Conservation (phyloP, 2,797 vertebrate species). For the Pseudotriccus pelzelni region DNA sequence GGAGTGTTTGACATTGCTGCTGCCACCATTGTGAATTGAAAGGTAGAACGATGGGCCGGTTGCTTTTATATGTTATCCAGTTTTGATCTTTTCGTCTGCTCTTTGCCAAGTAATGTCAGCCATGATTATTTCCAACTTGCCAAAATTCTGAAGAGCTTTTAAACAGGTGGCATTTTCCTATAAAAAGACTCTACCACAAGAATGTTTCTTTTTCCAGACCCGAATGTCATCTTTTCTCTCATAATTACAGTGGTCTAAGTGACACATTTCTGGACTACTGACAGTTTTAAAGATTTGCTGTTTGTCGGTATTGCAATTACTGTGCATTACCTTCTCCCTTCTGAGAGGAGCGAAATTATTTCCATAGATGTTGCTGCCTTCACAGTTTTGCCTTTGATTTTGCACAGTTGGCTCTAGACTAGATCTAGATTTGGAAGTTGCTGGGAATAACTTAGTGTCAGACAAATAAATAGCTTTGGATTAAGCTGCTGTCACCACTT, state of each 20-base stretch:
- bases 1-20: constrained; percentile 52
- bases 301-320: constrained; percentile 67
- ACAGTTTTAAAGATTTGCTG: constrained; percentile 71
- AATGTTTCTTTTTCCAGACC: constrained; percentile 56
- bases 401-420: constrained; percentile 59
- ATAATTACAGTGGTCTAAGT: constrained; percentile 69
- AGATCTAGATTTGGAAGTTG: constrained; percentile 44
- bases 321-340: constrained; percentile 66
- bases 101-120: constrained; percentile 63
- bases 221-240: constrained; percentile 61
- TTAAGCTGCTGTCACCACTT: neutral
- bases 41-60: constrained; percentile 23
- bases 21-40: constrained; percentile 57
- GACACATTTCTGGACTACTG: constrained; percentile 70
- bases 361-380: constrained; percentile 47
- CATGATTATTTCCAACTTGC: constrained; percentile 65
- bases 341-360: constrained; percentile 59
- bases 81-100: constrained; percentile 64
- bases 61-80: constrained; percentile 57
- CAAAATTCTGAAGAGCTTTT: constrained; percentile 62
- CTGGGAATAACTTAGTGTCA: neutral
- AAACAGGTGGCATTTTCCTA: constrained; percentile 69
- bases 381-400: constrained; percentile 54
- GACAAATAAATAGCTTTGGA: constrained; percentile 4
- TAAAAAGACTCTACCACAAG: constrained; percentile 57